Evolutionary conservation across 2,113 vertebrate genomes (phyloP), one percentile per base, ranked within the genome.

Genomic region (Pontoporia blainvillei): DNA sequence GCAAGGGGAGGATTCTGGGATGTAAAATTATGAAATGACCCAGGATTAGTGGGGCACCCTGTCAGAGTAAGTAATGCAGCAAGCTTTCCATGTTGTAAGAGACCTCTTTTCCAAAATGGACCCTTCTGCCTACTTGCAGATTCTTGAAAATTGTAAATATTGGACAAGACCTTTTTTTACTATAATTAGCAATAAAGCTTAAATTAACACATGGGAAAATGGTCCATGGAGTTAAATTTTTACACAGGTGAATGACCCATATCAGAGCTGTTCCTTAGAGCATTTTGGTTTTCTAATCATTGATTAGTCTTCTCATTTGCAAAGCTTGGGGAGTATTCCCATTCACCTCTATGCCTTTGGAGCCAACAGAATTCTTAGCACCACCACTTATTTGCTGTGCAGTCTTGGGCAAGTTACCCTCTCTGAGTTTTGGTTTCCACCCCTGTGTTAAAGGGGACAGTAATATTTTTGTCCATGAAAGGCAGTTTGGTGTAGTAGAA

Each of bases 41-140:
- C 23, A 2, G 67, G 39, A 6, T 49, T 2, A 0, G 21, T 21
- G 27, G 72, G 72, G 20, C 7, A 1, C 34, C 8, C 49, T 20
- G 34, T 44, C 71, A 27, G 75, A 69, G 27, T 3, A 9, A 46
- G 23, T 39, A 1, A 6, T 21, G 8, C 36, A 10, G 5, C 39
- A 17, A 27, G 61, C 21, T 13, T 62, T 36, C 62, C 34, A 14
- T 6, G 2, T 66, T 44, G 1, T 3, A 6, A 12, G 79, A 73
- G 49, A 8, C 23, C 46, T n/a, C 36, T 84, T 87, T 57, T 25
- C 86, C 62, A 39, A 34, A 84, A 13, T 3, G 17, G 27, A 6
- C 13, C 31, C 81, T n/a, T 67, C 46, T 4, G 2, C 59, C n/a
- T 29, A 2, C 54, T 86, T 69, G 78, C 31, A 31, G 49, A 41